Evolutionary conservation across 2,888 invertebrate genomes (phyloP).

Genomic region (Phlogophora meticulosa): DNA sequence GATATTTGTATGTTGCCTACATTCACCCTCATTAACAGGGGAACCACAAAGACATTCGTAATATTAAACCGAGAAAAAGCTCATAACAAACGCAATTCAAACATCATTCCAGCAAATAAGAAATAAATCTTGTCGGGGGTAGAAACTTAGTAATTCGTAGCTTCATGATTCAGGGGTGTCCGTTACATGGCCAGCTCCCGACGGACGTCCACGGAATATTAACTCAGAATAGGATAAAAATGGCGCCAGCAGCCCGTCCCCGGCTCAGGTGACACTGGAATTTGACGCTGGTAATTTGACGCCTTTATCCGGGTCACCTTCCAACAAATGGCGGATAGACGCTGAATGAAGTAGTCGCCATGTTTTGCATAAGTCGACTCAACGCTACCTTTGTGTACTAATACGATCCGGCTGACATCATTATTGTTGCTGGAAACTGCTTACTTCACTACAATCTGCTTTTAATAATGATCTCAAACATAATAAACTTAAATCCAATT

Average conservation of each 20-base stretch:
- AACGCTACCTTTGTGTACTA: constrained; percentile 46
- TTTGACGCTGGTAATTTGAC: constrained; percentile 88
- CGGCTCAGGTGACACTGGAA: constrained; percentile 86
- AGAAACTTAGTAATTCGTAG: constrained; percentile 78
- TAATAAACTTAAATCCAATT: constrained; percentile 21
- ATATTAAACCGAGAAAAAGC: constrained; percentile 56
- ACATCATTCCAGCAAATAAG: constrained; percentile 64
- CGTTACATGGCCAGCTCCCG: constrained; percentile 81
- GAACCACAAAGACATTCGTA: constrained; percentile 49
- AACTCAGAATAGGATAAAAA: constrained; percentile 88
- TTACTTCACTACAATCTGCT: constrained; percentile 6
- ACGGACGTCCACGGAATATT: constrained; percentile 86
- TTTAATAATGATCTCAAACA: constrained; percentile 12
- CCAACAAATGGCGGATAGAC: constrained; percentile 79
- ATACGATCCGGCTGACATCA: constrained; percentile 14
- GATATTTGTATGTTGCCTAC: constrained; percentile 23
- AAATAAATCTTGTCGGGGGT: constrained; percentile 65
- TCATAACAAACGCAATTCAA: constrained; percentile 64
- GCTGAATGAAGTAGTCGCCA: constrained; percentile 75
- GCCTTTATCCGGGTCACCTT: constrained; percentile 87
- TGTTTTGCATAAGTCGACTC: constrained; percentile 77
- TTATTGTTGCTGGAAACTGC: not conserved
- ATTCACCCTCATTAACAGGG: constrained; percentile 38
- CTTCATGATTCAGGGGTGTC: constrained; percentile 80
- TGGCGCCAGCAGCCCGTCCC: constrained; percentile 79